phyloP scores from a whole-genome alignment of 2,113 vertebrate genomes.

The Epinephelus cyanopodus region DNA sequence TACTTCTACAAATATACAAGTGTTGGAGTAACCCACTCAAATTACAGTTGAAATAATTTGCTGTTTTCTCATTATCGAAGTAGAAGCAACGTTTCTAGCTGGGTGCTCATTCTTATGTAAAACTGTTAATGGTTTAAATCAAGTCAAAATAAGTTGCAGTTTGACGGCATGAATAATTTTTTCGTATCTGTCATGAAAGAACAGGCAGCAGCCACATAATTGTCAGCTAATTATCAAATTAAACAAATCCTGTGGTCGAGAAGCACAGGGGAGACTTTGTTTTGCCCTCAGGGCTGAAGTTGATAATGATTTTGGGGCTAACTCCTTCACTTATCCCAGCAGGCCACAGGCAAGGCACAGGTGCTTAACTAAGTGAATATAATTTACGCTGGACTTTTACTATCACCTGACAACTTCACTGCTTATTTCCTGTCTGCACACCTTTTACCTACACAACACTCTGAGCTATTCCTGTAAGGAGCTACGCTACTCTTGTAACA shows the following conservation, averaged over 20 bases:
- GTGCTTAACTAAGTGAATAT: no score
- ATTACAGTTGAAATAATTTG: background rate
- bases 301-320: background rate
- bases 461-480: no score
- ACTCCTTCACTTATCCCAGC: no score
- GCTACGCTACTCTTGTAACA: no score
- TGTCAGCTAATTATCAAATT: background rate
- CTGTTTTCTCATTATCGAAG: background rate
- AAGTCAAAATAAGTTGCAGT: background rate
- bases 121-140: background rate
- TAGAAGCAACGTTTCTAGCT: background rate
- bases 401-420: no score
- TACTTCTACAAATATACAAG: background rate
- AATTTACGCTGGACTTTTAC: no score
- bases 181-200: background rate
- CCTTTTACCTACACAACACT: no score
- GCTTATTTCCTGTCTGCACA: no score
- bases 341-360: no score
- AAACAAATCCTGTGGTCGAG: background rate
- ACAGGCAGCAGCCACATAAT: background rate
- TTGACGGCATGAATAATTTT: background rate
- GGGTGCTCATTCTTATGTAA: background rate
- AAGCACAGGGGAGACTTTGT: background rate
- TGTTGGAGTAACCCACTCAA: background rate
- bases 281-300: background rate